Base-by-base conservation (phyloP, 2,113 vertebrate genomes). In the Mugil cephalus region DNA sequence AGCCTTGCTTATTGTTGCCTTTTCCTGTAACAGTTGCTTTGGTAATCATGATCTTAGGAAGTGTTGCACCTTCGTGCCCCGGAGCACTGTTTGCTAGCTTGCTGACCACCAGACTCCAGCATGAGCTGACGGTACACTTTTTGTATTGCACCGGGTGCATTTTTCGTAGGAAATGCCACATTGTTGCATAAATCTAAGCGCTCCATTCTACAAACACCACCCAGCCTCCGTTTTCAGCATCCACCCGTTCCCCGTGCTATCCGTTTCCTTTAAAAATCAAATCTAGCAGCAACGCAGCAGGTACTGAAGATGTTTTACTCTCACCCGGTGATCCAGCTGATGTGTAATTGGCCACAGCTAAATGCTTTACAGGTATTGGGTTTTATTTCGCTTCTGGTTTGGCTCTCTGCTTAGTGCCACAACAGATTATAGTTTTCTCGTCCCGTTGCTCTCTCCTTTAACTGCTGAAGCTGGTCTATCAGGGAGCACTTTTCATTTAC, bases 371-470 rank as follows among this genome's bases (percentile, higher is more conserved):
- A 81, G 85, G 68, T 87, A 69, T 80, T 67, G 65, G 59, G 61
- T 19, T 81, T 69, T 78, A 43, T 68, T 77, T 79, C 74, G 71
- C 60, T 61, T 76, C 24, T 51, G 58, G 48, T 72, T 75, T 78
- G 58, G 35, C 66, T 74, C 46, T 55, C 40, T 62, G 54, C 74
- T 75, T 58, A 38, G 73, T 87, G 80, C 67, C 75, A 76, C 82
- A 77, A 66, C 74, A 65, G 56, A 87, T 83, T 85, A 75, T 8
- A 58, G 54, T 65, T 82, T 74, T 83, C 73, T 81, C 17, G 51
- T 86, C 39, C 21, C 39, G 34, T 48, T 62, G 62, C 50, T 72
- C 6, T 59, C 54, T 66, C 48, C 34, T 74, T 64, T 55, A 74
- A 64, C 52, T 61, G 34, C 64, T 74, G 59, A 69, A 72, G 42